A percentile compares a stretch with the other conserved stretches of the same genome.
Conservation (phyloP, 2,113 vertebrate genomes). For the Todiramphus chloris region DNA sequence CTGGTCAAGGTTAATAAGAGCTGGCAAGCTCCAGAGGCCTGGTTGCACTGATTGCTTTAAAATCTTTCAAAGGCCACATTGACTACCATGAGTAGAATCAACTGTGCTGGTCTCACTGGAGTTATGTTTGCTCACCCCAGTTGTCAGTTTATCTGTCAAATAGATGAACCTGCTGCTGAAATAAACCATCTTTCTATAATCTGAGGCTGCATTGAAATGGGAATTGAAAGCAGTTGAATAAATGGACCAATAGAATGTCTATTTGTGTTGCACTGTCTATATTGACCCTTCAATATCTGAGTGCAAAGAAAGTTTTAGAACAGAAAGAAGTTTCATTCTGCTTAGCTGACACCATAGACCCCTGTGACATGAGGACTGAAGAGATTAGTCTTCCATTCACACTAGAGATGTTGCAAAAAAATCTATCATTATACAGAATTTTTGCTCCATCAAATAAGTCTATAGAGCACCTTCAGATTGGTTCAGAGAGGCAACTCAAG, state of each 20-base stretch:
- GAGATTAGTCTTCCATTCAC: neutral
- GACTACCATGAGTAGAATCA: neutral
- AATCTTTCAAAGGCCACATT: neutral
- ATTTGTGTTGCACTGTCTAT: neutral
- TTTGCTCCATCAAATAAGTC: neutral
- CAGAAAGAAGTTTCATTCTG: neutral
- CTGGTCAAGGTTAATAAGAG: constrained; percentile 33
- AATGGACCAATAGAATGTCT: neutral
- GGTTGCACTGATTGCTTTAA: neutral
- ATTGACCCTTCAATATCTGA: neutral
- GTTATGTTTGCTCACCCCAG: neutral
- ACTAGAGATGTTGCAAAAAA: neutral
- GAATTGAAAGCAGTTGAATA: neutral
- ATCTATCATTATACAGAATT: neutral
- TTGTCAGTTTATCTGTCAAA: neutral
- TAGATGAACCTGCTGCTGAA: neutral
- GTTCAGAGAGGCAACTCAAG: neutral
- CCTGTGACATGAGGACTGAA: neutral
- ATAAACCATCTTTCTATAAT: neutral
- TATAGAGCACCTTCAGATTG: neutral
- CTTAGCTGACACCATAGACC: neutral
- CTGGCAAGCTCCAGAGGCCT: constrained; percentile 38
- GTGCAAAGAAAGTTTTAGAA: neutral
- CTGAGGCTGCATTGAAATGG: neutral
- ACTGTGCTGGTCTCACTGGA: neutral